phyloP scores from a whole-genome alignment of 2,888 invertebrate genomes.

The Pinctada fucata region DNA sequence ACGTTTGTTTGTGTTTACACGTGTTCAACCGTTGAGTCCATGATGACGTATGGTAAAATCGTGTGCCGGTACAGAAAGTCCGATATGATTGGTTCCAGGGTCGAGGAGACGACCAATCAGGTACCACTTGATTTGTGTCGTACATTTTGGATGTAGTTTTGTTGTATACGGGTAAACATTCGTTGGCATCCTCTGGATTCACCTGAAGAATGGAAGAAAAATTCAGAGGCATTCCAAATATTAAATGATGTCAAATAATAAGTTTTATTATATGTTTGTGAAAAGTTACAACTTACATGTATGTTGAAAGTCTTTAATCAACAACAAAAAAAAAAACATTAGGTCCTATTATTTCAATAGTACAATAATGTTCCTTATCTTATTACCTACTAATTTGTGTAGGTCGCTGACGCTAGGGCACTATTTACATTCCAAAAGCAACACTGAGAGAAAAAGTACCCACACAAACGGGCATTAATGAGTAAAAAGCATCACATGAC shows the following conservation, averaged over 20 bases:
- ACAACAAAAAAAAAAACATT: neutral
- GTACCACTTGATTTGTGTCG: slow-evolving; percentile 84
- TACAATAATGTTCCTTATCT: too few species aligned
- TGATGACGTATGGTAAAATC: neutral
- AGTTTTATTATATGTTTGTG: too few species aligned
- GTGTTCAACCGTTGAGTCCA: too few species aligned
- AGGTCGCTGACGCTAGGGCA: too few species aligned
- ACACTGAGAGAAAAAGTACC: too few species aligned
- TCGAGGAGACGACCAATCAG: slow-evolving; percentile 85
- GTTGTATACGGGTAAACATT: slow-evolving; percentile 97
- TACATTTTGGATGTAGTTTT: slow-evolving; percentile 95
- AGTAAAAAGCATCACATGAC: too few species aligned
- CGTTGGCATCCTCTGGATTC: slow-evolving; percentile 96
- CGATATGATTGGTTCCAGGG: slow-evolving; percentile 28
- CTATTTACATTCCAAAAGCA: too few species aligned
- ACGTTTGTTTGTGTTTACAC: too few species aligned
- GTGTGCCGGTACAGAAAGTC: slow-evolving; percentile 1
- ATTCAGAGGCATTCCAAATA: neutral
- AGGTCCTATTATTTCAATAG: neutral
- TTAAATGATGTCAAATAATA: neutral
- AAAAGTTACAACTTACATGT: too few species aligned
- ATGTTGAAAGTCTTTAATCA: too few species aligned
- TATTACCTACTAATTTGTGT: too few species aligned
- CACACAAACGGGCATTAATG: too few species aligned
- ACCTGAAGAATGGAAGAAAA: slow-evolving; percentile 82